Evolutionary conservation across 2,797 vertebrate genomes (phyloP).

Genomic region (Eremophila alpestris): DNA sequence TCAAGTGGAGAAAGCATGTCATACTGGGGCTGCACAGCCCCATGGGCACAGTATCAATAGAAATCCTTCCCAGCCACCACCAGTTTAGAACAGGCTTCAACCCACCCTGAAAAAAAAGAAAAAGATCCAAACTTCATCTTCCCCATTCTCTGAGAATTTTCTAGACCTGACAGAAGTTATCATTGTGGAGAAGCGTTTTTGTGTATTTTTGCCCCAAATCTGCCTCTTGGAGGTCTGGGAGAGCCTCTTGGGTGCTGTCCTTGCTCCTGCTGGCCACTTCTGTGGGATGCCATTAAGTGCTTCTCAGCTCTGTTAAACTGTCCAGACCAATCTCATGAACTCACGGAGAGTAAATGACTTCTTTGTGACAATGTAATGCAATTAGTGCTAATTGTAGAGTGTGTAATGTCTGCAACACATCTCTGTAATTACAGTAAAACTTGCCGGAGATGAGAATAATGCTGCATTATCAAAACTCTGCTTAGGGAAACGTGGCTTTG

Average conservation of each 20-base stretch:
- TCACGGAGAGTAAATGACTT: constrained; percentile 61
- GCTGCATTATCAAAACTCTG: constrained; percentile 41
- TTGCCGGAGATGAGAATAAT: constrained; percentile 42
- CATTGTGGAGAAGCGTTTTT: background rate
- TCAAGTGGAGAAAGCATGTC: background rate
- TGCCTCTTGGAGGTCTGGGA: background rate
- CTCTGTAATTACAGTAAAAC: constrained; percentile 66
- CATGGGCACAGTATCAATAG: background rate
- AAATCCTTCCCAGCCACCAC: background rate
- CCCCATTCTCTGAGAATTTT: background rate
- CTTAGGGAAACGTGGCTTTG: background rate
- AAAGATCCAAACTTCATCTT: background rate
- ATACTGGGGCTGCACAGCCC: accelerated
- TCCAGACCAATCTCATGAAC: constrained; percentile 51
- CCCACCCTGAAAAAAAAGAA: background rate
- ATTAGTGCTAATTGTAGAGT: constrained; percentile 59
- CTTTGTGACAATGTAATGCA: constrained; percentile 68
- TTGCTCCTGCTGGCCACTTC: background rate
- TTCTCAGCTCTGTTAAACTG: constrained; percentile 33
- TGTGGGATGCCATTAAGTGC: background rate
- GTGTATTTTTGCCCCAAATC: background rate
- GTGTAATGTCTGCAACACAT: constrained; percentile 57
- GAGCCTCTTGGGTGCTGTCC: background rate
- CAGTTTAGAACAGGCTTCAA: background rate
- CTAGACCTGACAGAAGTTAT: background rate